Percentiles rank a stretch among this genome's conserved stretches.
These are phyloP conservation scores for Manacus vitellinus DNA, from an alignment of 2,113 vertebrate species.

Conservation along the genomic window DNA sequence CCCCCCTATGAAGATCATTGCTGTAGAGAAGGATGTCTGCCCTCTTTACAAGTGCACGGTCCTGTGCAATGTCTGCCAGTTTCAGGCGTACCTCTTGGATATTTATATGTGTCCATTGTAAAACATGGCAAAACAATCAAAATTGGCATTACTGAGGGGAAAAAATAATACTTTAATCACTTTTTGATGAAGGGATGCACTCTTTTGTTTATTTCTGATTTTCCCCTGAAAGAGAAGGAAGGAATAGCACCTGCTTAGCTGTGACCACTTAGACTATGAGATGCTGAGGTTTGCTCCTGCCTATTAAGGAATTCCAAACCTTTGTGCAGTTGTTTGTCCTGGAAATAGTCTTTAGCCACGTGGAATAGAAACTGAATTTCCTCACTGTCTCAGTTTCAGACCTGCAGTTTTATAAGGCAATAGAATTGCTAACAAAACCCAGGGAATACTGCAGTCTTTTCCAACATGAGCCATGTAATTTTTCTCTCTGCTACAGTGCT, in stretches of 20 bases:
- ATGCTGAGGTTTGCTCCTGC: not conserved
- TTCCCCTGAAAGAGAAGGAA: not conserved
- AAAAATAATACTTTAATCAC: fast-evolving
- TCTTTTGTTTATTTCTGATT: not conserved
- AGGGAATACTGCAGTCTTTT: not conserved
- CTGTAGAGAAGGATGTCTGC: not conserved
- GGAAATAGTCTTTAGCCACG: not conserved
- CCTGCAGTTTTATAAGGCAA: not conserved
- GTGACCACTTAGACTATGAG: not conserved
- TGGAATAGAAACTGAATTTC: not conserved
- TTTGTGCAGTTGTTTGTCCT: not conserved
- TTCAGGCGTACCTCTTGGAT: not conserved
- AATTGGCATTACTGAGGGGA: fast-evolving
- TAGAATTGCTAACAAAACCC: not conserved
- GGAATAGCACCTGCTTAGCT: not conserved
- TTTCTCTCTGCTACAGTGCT: not conserved
- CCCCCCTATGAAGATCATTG: fast-evolving
- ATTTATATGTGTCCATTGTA: not conserved
- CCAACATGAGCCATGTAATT: not conserved
- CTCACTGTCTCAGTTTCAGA: not conserved
- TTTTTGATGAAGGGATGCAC: not conserved
- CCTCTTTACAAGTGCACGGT: not conserved
- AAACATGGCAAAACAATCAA: not conserved
- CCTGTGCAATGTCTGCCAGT: not conserved
- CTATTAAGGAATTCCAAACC: not conserved